Evolutionary conservation across 2,888 invertebrate species (phyloP).

Genomic region (Morpho deidamia): DNA sequence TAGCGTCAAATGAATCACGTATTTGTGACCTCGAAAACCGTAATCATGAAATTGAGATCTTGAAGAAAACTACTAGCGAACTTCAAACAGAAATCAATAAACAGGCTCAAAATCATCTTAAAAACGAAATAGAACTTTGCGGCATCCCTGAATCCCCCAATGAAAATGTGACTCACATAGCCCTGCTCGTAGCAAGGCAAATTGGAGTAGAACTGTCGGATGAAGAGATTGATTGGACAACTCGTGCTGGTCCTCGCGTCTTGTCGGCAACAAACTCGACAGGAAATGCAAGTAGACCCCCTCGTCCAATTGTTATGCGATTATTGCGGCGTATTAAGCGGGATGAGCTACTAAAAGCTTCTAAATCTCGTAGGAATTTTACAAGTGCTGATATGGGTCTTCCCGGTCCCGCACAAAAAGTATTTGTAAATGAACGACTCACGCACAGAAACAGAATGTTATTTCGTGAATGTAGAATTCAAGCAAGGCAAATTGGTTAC

Average conservation of each 20-base stretch:
- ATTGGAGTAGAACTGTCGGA: slow-evolving; percentile 1
- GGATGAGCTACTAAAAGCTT: slow-evolving; percentile 1
- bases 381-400: background rate
- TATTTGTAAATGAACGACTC: slow-evolving; percentile 4
- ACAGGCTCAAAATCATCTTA: background rate
- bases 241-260: background rate
- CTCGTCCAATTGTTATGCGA: background rate
- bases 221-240: slow-evolving; percentile 1
- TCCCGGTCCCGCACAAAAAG: background rate
- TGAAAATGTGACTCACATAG: slow-evolving; percentile 2
- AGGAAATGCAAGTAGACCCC: background rate
- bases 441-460: background rate
- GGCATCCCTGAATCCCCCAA: slow-evolving; percentile 4
- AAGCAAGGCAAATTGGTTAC: background rate
- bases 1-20: background rate
- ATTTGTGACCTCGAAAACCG: background rate
- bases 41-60: background rate
- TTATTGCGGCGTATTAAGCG: background rate
- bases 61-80: background rate
- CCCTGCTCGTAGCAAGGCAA: background rate
- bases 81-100: background rate
- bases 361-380: slow-evolving; percentile 1
- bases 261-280: background rate
- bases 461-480: slow-evolving; percentile 2
- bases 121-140: slow-evolving; percentile 7